phyloP scores from a whole-genome alignment of 2,797 vertebrate genomes.

The Peromyscus aztecus region DNA sequence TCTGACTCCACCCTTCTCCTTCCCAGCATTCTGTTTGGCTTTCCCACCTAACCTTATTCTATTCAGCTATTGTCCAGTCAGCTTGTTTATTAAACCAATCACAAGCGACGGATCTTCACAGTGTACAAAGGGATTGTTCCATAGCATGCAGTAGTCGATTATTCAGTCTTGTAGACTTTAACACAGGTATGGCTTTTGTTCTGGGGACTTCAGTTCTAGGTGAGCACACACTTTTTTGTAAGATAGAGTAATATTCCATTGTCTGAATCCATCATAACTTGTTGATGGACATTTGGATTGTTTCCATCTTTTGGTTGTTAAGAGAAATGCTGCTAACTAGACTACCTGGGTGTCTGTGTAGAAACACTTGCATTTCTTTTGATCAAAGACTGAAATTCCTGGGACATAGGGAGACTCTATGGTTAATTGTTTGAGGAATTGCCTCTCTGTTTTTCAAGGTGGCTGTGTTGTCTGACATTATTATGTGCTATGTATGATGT shows the following conservation, averaged over 20 bases:
- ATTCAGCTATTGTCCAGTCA: no score
- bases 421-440: not conserved
- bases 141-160: no score
- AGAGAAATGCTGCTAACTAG: not conserved
- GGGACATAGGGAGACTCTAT: not conserved
- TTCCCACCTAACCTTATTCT: no score
- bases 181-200: not conserved
- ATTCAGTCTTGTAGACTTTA: not conserved
- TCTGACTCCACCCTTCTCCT: no score
- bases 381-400: not conserved
- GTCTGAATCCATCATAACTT: not conserved
- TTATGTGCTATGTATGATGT: not conserved
- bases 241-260: not conserved
- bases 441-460: not conserved
- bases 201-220: not conserved
- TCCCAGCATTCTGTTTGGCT: no score
- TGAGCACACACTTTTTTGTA: not conserved
- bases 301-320: not conserved
- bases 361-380: not conserved
- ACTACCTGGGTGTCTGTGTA: not conserved
- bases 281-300: not conserved
- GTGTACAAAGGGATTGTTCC: no score
- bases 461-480: not conserved
- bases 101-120: no score
- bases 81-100: no score